Base-by-base conservation (phyloP, 1,140 invertebrate species). In the Aphelinus certus region DNA sequence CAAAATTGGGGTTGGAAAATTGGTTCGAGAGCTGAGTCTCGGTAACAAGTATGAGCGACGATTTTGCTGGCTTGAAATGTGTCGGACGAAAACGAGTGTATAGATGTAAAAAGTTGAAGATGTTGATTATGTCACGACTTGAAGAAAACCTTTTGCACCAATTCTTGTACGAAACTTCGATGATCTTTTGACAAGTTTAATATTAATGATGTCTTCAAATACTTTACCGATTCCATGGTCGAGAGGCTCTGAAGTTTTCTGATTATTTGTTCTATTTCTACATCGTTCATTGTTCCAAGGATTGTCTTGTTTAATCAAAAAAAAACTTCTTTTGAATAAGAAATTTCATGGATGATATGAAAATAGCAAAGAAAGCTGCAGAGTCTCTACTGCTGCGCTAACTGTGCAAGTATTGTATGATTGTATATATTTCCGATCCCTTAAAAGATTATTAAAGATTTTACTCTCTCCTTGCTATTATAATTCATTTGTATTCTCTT, bases 81-180 rank as follows among this genome's bases (percentile, higher is more conserved):
- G 58, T 46, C 42, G 61, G 49, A 68, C 9, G 64, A 64, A 58
- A 55, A 70, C 70, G 56, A 71, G 42, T 78, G 77, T 76, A 78
- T 78, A 78, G 74, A 78, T 78, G 77, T 78, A 78, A 73, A 76
- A 78, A 78, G 75, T 48, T 55, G 49, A 72, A 71, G 43, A 76
- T 68, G 69, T 76, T 76, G 75, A 76, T 76, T 76, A 76, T 58
- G 68, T 67, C 75, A 76, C 75, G 43, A 77, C 70, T 77, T 6
- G 66, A 73, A 72, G 51, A 48, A 76, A 74, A 75, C 63, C 66
- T 77, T 77, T 77, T 77, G 76, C 76, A 77, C 72, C 71, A 77
- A 46, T 73, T 73, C 71, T 73, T 77, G 71, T 77, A 73, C 47
- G 70, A 73, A 73, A 70, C 71, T 73, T 69, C 55, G 69, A 76